These are phyloP conservation scores for fruit fly (Drosophila melanogaster) DNA, from an alignment of 1,140 invertebrate species.

Conservation along the genomic window DNA sequence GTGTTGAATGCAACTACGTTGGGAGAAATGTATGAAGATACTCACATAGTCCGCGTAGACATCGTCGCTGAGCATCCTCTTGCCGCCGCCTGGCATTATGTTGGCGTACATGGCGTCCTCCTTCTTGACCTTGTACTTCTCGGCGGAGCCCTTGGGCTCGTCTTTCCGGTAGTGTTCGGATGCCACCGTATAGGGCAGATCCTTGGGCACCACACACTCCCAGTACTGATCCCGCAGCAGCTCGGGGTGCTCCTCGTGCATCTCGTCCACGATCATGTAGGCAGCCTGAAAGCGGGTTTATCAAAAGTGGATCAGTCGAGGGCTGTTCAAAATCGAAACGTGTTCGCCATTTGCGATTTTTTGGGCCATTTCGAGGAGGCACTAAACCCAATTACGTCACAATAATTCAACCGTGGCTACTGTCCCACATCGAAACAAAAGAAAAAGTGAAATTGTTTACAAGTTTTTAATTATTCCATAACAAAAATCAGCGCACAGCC, in stretches of 20 bases:
- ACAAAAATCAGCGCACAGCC: slow-evolving; percentile 27
- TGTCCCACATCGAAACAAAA: slow-evolving; percentile 42
- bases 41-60: slow-evolving; percentile 94
- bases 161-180: slow-evolving; percentile 92
- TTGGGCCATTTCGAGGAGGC: slow-evolving; percentile 28
- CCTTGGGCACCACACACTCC: slow-evolving; percentile 95
- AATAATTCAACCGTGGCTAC: slow-evolving; percentile 29
- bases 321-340: slow-evolving; percentile 42
- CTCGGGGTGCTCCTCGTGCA: slow-evolving; percentile 95
- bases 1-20: too few relatives aligned
- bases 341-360: slow-evolving; percentile 64
- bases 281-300: slow-evolving; percentile 88
- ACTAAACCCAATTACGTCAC: slow-evolving; percentile 69
- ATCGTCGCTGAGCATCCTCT: slow-evolving; percentile 89
- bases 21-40: slow-evolving; percentile 56
- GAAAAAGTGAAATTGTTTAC: slow-evolving; percentile 71
- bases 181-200: slow-evolving; percentile 93
- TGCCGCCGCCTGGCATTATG: slow-evolving; percentile 84
- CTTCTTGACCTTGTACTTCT: slow-evolving; percentile 93
- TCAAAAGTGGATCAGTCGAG: slow-evolving; percentile 51
- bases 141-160: slow-evolving; percentile 93
- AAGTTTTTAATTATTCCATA: slow-evolving; percentile 67
- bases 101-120: slow-evolving; percentile 93
- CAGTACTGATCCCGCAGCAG: slow-evolving; percentile 95
- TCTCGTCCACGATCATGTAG: slow-evolving; percentile 96